Evolutionary conservation across 1,140 invertebrate genomes (phyloP).

Genomic region (Drosophila triauraria): DNA sequence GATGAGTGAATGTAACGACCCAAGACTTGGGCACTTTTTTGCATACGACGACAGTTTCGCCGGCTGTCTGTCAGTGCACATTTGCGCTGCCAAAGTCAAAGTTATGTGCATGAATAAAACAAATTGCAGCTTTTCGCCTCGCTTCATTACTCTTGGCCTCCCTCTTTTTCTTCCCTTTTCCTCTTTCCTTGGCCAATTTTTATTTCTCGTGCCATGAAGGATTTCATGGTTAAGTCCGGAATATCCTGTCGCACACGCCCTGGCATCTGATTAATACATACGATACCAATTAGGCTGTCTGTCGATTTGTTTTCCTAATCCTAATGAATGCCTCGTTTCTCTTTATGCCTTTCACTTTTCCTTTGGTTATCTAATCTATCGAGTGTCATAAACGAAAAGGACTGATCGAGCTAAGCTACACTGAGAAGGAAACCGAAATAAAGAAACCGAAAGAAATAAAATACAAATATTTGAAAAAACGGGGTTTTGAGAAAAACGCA

Average conservation of each 20-base stretch:
- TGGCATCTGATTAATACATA: slow-evolving; percentile 13
- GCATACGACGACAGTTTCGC: slow-evolving; percentile 42
- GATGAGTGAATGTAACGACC: slow-evolving; percentile 1
- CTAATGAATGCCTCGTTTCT: neutral
- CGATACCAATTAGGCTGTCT: slow-evolving; percentile 17
- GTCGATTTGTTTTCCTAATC: slow-evolving; percentile 17
- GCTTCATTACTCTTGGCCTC: slow-evolving; percentile 26
- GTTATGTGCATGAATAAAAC: slow-evolving; percentile 58
- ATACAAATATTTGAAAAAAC: too few species aligned
- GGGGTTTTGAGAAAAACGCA: too few species aligned
- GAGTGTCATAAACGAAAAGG: neutral
- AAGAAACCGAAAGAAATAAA: too few species aligned
- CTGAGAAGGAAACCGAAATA: too few species aligned
- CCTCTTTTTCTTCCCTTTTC: neutral
- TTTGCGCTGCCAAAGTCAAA: slow-evolving; percentile 38
- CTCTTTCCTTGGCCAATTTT: neutral
- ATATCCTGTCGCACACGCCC: neutral
- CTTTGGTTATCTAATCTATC: neutral
- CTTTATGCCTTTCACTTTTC: neutral
- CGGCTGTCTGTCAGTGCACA: slow-evolving; percentile 37
- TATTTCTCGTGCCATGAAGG: neutral
- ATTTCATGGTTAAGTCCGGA: neutral
- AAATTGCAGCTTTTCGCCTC: slow-evolving; percentile 55
- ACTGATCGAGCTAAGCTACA: neutral
- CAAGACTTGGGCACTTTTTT: slow-evolving; percentile 28